A percentile compares a stretch with the other conserved stretches of the same genome.
Conservation (phyloP, 2,888 invertebrate genomes). For the Thysanoteuthis rhombus region DNA sequence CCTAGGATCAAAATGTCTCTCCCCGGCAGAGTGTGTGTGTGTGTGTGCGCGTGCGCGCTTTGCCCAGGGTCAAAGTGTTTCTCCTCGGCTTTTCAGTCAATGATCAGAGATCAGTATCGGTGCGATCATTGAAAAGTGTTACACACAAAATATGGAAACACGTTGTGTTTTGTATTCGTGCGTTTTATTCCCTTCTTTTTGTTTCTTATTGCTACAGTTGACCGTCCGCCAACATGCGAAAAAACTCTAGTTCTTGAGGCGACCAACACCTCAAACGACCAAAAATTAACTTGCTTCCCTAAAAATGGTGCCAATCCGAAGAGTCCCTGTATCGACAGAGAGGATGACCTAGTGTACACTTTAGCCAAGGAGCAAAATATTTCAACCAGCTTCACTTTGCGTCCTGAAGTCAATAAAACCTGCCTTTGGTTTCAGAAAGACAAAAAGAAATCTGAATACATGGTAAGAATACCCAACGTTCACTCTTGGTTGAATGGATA, state of each 20-base stretch:
- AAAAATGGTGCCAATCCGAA: not conserved
- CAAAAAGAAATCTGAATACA: not conserved
- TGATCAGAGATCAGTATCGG: no score
- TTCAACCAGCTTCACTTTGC: not conserved
- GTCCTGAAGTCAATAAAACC: not conserved
- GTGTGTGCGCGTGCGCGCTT: no score
- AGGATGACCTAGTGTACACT: not conserved
- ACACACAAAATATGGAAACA: no score
- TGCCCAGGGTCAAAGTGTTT: no score
- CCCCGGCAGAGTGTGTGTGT: no score
- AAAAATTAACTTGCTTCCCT: not conserved
- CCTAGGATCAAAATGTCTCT: no score
- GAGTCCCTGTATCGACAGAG: not conserved
- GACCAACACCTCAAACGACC: not conserved
- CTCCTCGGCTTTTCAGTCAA: no score
- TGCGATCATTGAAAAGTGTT: no score
- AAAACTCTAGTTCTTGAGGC: not conserved
- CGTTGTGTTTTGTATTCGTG: no score
- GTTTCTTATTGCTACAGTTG: not conserved
- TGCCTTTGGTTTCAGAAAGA: not conserved
- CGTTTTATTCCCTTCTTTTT: no score
- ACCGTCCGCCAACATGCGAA: not conserved
- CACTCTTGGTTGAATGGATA: not conserved
- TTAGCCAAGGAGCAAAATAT: not conserved
- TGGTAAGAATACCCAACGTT: not conserved